Evolutionary conservation across 2,797 vertebrate species (phyloP).

Genomic region (Luscinia megarhynchos): DNA sequence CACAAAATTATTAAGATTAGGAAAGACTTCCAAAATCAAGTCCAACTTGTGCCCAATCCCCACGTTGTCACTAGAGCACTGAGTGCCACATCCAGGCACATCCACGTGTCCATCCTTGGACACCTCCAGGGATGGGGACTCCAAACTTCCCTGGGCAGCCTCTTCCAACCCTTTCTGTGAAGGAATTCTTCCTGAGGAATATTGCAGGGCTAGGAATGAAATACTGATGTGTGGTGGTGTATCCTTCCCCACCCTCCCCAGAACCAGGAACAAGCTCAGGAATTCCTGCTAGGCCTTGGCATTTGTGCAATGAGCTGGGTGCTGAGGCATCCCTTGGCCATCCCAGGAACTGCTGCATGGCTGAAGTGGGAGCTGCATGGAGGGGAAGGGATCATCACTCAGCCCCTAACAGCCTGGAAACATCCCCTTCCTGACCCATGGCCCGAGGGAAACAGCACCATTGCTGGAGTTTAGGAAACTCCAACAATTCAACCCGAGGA

Average conservation of each 20-base stretch:
- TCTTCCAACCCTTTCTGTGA: neutral
- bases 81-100: neutral
- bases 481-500: neutral
- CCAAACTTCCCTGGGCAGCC: neutral
- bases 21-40: neutral
- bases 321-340: neutral
- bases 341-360: neutral
- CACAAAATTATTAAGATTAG: neutral
- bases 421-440: too few species aligned
- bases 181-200: neutral
- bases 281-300: neutral
- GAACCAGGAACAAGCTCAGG: neutral
- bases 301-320: neutral
- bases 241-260: neutral
- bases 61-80: neutral
- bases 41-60: neutral
- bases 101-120: neutral
- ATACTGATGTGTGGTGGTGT: neutral
- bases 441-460: fast-evolving
- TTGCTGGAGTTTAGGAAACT: neutral
- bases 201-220: neutral
- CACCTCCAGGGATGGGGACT: neutral
- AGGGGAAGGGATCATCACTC: neutral
- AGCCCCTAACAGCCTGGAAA: neutral
- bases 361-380: neutral